These are phyloP conservation scores for Xiphophorus birchmanni DNA, from an alignment of 2,797 vertebrate genomes.

Conservation along the genomic window DNA sequence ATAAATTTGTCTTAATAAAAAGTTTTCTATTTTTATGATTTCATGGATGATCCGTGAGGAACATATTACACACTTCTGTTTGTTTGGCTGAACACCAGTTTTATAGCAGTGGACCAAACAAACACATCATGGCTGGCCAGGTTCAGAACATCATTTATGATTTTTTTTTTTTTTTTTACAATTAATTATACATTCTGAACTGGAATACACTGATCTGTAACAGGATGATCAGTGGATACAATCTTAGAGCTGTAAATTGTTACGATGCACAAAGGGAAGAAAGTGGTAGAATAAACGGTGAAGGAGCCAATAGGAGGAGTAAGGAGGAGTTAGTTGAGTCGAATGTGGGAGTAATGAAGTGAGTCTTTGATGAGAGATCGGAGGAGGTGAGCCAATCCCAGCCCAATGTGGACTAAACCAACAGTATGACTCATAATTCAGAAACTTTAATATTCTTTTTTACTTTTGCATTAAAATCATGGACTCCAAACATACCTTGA, in stretches of 20 bases:
- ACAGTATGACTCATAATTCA: slow-evolving; percentile 62
- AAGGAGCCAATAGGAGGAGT: slow-evolving; percentile 41
- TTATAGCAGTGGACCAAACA: slow-evolving; percentile 32
- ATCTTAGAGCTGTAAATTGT: slow-evolving; percentile 55
- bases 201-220: slow-evolving; percentile 41
- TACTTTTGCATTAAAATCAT: slow-evolving; percentile 50
- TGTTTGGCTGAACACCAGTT: slow-evolving; percentile 33
- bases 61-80: slow-evolving; percentile 28
- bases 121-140: slow-evolving; percentile 28
- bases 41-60: slow-evolving; percentile 2
- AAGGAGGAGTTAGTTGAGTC: slow-evolving; percentile 55
- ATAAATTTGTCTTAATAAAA: background rate
- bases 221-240: slow-evolving; percentile 45
- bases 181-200: slow-evolving; percentile 31
- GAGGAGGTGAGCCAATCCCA: slow-evolving; percentile 45
- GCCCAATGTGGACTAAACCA: slow-evolving; percentile 44
- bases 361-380: slow-evolving; percentile 38
- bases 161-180: slow-evolving; percentile 20
- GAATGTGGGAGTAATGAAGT: slow-evolving; percentile 58
- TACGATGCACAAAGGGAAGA: slow-evolving; percentile 48
- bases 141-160: slow-evolving; percentile 25
- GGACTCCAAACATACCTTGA: slow-evolving; percentile 52
- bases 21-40: background rate
- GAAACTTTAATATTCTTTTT: slow-evolving; percentile 32
- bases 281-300: slow-evolving; percentile 37